These are phyloP conservation scores for Drosophila kurseongensis DNA, from an alignment of 1,140 invertebrate species.

Conservation along the genomic window DNA sequence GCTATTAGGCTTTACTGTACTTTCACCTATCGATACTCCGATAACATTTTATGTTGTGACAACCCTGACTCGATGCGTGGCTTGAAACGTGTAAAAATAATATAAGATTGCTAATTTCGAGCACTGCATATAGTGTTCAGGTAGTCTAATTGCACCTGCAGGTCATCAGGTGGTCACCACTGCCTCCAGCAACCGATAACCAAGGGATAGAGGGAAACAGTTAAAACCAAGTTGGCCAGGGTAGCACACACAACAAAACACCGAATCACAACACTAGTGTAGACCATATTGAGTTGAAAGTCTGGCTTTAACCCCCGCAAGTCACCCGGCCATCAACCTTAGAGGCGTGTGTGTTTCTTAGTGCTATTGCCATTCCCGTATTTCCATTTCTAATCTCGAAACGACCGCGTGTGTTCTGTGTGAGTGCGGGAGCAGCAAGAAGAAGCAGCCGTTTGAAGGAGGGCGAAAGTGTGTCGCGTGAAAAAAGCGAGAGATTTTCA, in stretches of 20 bases:
- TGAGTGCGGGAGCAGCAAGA: conserved; percentile 51
- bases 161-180: conserved; percentile 1
- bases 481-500: conserved; percentile 71
- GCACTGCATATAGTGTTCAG: conserved; percentile 22
- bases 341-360: conserved; percentile 12
- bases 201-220: neutral
- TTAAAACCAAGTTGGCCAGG: conserved; percentile 21
- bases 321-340: neutral
- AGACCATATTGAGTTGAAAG: conserved; percentile 18
- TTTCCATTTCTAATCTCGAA: conserved; percentile 8
- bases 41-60: conserved; percentile 6
- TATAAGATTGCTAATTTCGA: conserved; percentile 14
- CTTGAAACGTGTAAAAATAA: conserved; percentile 48
- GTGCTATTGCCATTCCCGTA: conserved; percentile 20
- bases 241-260: conserved; percentile 20
- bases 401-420: conserved; percentile 70
- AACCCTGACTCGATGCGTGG: conserved; percentile 50
- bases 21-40: conserved; percentile 15
- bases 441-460: conserved; percentile 57
- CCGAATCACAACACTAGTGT: conserved; percentile 19
- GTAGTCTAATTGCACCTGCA: conserved; percentile 11
- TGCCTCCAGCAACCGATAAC: neutral
- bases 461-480: conserved; percentile 75
- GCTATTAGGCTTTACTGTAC: neutral
- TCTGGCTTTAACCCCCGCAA: conserved; percentile 25